phyloP scores from a whole-genome alignment of 2,888 invertebrate genomes.

The Polietes domitor region DNA sequence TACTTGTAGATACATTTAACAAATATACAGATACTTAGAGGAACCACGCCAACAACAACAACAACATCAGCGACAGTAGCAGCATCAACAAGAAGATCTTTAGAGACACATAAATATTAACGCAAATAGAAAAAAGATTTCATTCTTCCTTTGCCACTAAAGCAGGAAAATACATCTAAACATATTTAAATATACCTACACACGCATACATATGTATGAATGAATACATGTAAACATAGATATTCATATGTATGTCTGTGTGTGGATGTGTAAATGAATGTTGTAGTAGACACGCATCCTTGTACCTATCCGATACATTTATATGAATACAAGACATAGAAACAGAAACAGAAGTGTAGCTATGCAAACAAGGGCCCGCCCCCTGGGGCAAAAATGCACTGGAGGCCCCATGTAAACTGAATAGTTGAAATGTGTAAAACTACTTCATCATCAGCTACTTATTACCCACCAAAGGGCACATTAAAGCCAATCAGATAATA shows the following conservation, averaged over 20 bases:
- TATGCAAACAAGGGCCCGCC: too few species aligned
- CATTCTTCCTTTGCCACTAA: not conserved
- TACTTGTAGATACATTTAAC: conserved; percentile 22
- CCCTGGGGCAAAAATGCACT: too few species aligned
- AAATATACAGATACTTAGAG: conserved; percentile 26
- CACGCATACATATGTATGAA: not conserved
- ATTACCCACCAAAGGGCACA: too few species aligned
- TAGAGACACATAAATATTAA: conserved; percentile 53
- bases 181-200: not conserved
- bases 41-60: not conserved
- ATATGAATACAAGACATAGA: conserved; percentile 4
- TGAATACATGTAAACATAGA: not conserved
- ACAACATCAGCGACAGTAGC: not conserved
- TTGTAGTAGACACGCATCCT: not conserved
- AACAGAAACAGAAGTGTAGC: too few species aligned
- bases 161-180: not conserved
- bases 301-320: not conserved
- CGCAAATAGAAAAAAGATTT: conserved; percentile 44
- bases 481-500: too few species aligned
- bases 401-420: too few species aligned
- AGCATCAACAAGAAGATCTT: conserved; percentile 39
- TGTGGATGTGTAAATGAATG: not conserved
- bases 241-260: not conserved
- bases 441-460: too few species aligned
- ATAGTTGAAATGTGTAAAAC: too few species aligned